These are phyloP conservation scores for Naja naja DNA, from an alignment of 2,113 vertebrate species.

Conservation along the genomic window DNA sequence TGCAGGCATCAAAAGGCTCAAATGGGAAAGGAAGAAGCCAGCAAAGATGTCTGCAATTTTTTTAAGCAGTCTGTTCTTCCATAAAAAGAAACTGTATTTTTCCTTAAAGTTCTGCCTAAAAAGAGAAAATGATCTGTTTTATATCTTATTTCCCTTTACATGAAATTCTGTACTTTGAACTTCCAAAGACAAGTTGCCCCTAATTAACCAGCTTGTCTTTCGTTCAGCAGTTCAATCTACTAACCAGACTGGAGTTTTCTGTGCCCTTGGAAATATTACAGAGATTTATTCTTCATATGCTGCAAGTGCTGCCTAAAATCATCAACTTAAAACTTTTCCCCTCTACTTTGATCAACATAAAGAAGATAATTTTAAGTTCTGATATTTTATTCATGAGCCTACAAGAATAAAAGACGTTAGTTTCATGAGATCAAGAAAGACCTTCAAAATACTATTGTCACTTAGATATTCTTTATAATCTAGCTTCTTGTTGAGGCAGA, in stretches of 20 bases:
- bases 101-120: background rate
- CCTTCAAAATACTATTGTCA: background rate
- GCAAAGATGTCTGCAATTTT: too few relatives aligned
- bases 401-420: background rate
- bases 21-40: too few relatives aligned
- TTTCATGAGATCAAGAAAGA: background rate
- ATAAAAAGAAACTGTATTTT: background rate
- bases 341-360: background rate
- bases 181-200: rapidly evolving
- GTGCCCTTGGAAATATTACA: background rate
- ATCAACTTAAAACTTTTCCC: background rate
- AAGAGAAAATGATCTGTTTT: background rate
- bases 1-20: too few relatives aligned
- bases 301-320: background rate
- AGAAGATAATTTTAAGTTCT: background rate
- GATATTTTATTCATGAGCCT: background rate
- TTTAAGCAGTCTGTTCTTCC: too few relatives aligned
- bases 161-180: background rate
- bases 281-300: background rate
- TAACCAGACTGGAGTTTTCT: rapidly evolving
- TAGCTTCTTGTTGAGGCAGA: background rate
- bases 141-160: rapidly evolving
- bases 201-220: background rate
- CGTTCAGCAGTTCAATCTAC: background rate
- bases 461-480: too few relatives aligned